Evolutionary conservation across 2,888 invertebrate species (phyloP), one percentile per base, ranked within the genome.

Genomic region (Galeruca laticollis): DNA sequence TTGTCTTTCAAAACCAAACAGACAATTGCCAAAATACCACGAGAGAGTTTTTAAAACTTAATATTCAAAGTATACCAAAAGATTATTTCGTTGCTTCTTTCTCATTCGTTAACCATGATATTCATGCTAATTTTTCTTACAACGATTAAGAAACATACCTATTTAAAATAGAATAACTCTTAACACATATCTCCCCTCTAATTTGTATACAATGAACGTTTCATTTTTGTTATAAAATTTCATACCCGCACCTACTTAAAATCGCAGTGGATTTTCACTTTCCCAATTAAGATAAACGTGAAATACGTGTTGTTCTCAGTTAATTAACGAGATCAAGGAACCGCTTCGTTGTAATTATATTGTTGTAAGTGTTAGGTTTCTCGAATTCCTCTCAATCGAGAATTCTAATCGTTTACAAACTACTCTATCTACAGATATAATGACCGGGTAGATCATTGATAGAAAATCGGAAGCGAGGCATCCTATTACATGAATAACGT

Each of bases 241-340:
- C 35, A 47, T 56, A 47, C 60, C 62, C 72, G 69, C 75, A 73
- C 69, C 73, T 60, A 15, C n/a, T 6, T n/a, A 66, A 65, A 72
- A 72, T 68, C 59, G 49, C 59, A 26, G 61, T 74, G 64, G 73
- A 73, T 75, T 70, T 73, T 70, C 64, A 64, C 70, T 71, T 69
- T 72, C 70, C 69, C 60, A 69, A 56, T 26, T 11, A 60, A 47
- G 60, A 60, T 47, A 43, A 51, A 59, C 52, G 60, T 49, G 60
- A 26, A 63, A 11, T 33, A 47, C 54, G 47, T 47, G 47, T 60
- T 64, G 31, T 43, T 60, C 20, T 69, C 51, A 60, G 63, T 33
- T 64, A 59, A 64, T 63, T 57, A 62, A 37, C 31, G 15, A 33
- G 37, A 43, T 61, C 57, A 18, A 26, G 54, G 43, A 49, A 20